Conservation (phyloP, 1,140 invertebrate species). For the Dysdera silvatica region DNA sequence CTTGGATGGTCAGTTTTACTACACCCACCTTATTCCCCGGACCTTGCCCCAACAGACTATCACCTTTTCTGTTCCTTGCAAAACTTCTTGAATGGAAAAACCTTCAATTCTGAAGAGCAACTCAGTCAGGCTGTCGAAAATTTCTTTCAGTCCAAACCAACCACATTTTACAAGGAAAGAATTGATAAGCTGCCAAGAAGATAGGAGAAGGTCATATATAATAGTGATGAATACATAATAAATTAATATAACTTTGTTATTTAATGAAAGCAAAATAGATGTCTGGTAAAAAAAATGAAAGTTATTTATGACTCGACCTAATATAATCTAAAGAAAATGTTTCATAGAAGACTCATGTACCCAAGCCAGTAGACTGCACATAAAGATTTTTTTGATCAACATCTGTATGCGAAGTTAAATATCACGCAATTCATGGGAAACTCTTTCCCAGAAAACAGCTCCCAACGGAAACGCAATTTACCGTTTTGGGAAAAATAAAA, state of each 20-base stretch:
- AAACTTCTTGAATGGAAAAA: not conserved
- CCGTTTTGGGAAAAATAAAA: no score
- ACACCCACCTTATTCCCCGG: not conserved
- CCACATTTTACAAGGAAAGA: not conserved
- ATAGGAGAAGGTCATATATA: not conserved
- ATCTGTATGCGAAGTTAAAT: no score
- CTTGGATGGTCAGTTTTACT: no score
- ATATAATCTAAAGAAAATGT: no score
- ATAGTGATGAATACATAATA: not conserved
- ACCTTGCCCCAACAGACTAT: not conserved
- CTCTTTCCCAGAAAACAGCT: no score
- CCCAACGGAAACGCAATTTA: no score
- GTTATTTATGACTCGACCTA: no score
- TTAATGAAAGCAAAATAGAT: not conserved
- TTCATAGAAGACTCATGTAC: no score
- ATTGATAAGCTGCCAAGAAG: not conserved
- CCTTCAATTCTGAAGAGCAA: not conserved
- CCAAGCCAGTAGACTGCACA: no score
- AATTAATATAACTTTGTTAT: not conserved
- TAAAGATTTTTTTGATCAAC: no score
- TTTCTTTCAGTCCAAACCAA: no score
- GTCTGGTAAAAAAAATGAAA: not conserved
- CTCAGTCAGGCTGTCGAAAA: not conserved
- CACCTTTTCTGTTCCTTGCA: not conserved
- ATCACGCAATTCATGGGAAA: no score